phyloP scores from a whole-genome alignment of 2,797 vertebrate species.

The Gadopsis bispinosus region DNA sequence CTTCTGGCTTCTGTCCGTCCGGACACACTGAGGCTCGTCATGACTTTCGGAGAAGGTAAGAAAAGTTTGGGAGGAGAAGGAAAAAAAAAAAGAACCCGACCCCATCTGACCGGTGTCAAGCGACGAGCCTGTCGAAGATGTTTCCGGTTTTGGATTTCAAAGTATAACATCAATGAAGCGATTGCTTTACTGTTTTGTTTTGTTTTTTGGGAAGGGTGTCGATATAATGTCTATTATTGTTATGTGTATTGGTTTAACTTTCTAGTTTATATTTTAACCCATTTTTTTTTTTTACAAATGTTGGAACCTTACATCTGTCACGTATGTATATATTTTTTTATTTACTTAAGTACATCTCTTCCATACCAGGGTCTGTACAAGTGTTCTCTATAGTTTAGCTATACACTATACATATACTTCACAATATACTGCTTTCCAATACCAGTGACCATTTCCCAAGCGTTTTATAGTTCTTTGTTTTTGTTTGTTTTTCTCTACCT shows the following conservation, averaged over 20 bases:
- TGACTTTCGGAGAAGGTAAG: conserved; percentile 67
- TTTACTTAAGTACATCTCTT: no score
- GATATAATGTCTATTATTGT: neutral
- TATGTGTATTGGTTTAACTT: neutral
- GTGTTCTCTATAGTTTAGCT: no score
- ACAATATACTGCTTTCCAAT: no score
- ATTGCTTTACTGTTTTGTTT: neutral
- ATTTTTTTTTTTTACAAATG: no score
- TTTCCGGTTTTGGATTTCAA: conserved; percentile 54
- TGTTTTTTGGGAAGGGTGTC: neutral
- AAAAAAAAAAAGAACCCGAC: conserved; percentile 21
- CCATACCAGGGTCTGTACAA: no score
- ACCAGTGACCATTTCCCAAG: no score
- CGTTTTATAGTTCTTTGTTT: no score
- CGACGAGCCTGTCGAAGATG: fast-evolving
- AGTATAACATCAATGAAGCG: conserved; percentile 35
- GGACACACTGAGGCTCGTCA: conserved; percentile 64
- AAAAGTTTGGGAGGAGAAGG: conserved; percentile 71
- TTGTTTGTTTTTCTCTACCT: no score
- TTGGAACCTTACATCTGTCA: no score
- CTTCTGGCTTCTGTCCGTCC: conserved; percentile 59
- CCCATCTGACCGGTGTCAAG: conserved; percentile 13
- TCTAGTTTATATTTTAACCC: no score
- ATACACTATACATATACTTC: no score
- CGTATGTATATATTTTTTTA: no score